These are phyloP conservation scores for Micronisus gabar DNA, from an alignment of 2,113 vertebrate genomes.

Conservation along the genomic window DNA sequence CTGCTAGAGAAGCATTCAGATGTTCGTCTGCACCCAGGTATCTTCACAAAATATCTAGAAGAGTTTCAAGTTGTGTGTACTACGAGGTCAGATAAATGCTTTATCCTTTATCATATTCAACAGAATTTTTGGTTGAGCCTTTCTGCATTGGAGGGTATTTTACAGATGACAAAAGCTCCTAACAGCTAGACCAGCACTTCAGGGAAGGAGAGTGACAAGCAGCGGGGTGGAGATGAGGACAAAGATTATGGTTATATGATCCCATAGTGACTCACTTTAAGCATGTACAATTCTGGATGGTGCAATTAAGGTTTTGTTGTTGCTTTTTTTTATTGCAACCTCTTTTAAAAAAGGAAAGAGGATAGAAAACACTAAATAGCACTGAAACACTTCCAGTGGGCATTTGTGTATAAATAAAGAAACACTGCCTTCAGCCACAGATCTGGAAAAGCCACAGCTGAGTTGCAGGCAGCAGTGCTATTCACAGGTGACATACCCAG, in stretches of 20 bases:
- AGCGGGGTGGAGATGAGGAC: slow-evolving; percentile 14
- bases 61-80: background rate
- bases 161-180: background rate
- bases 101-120: background rate
- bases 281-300: background rate
- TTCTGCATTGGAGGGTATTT: background rate
- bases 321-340: background rate
- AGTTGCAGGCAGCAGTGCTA: background rate
- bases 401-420: background rate
- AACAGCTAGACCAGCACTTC: background rate
- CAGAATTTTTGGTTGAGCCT: background rate
- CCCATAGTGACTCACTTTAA: background rate
- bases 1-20: background rate
- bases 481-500: background rate
- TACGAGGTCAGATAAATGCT: background rate
- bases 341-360: background rate
- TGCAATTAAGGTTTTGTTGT: slow-evolving; percentile 7
- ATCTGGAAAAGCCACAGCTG: background rate
- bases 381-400: background rate
- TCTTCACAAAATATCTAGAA: background rate
- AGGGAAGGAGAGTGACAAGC: background rate
- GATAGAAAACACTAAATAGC: background rate
- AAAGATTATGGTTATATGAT: background rate
- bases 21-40: background rate
- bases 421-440: background rate